Percentiles rank a stretch among this genome's conserved stretches.
Evolutionary conservation across 2,113 vertebrate genomes (phyloP).

Genomic region (Xenopus laevis): DNA sequence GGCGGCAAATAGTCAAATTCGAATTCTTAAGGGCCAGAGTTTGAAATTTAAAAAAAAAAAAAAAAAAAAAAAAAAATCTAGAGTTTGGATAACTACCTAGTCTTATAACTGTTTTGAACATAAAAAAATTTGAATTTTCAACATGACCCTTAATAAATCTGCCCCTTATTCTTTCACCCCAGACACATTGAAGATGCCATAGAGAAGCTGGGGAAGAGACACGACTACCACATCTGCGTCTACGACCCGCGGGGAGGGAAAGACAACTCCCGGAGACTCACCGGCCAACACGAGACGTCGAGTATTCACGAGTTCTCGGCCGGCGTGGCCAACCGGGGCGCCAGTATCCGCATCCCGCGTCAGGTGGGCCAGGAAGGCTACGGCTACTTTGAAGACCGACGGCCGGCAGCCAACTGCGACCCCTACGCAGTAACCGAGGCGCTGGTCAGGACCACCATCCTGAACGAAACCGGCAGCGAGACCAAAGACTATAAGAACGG

Average conservation of each 20-base stretch:
- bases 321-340: conserved; percentile 65
- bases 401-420: conserved; percentile 74
- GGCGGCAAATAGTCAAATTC: too few relatives aligned
- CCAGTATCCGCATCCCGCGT: conserved; percentile 75
- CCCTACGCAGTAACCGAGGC: conserved; percentile 66
- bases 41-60: too few relatives aligned
- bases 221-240: conserved; percentile 63
- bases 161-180: background rate
- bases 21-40: too few relatives aligned
- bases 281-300: conserved; percentile 66
- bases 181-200: conserved; percentile 70
- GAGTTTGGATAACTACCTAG: too few relatives aligned
- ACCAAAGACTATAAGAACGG: conserved; percentile 43
- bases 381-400: conserved; percentile 74
- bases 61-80: too few relatives aligned
- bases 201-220: conserved; percentile 65
- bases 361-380: conserved; percentile 63
- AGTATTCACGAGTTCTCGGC: conserved; percentile 69
- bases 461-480: conserved; percentile 54
- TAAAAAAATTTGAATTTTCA: too few relatives aligned
- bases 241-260: conserved; percentile 66
- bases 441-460: conserved; percentile 61
- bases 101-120: too few relatives aligned
- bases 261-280: conserved; percentile 73
- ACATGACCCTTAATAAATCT: too few relatives aligned